These are phyloP conservation scores for Dysdera silvatica DNA, from an alignment of 1,140 invertebrate genomes.

Conservation along the genomic window DNA sequence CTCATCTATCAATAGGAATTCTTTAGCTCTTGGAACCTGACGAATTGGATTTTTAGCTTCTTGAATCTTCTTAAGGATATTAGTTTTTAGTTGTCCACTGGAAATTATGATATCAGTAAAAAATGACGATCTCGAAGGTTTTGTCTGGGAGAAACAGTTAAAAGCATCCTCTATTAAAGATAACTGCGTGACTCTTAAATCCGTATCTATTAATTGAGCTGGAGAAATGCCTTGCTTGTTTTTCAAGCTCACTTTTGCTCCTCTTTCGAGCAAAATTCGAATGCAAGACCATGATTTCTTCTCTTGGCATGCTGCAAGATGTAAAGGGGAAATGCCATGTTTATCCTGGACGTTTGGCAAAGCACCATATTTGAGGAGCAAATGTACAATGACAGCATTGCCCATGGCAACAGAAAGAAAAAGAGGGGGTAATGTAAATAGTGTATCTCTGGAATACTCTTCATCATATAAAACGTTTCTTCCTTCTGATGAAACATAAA, in stretches of 20 bases:
- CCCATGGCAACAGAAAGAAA: constrained; percentile 50
- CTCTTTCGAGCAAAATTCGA: constrained; percentile 44
- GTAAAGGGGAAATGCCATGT: constrained; percentile 52
- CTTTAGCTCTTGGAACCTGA: too few relatives aligned
- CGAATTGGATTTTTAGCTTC: too few relatives aligned
- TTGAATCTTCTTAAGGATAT: too few relatives aligned
- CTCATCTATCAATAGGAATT: too few relatives aligned
- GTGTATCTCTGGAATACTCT: constrained; percentile 47
- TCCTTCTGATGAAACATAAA: constrained; percentile 33
- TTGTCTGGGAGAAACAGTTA: too few relatives aligned
- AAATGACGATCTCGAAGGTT: too few relatives aligned
- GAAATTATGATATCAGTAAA: too few relatives aligned
- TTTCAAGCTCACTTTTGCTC: constrained; percentile 43
- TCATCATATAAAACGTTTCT: constrained; percentile 40
- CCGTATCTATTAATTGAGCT: constrained; percentile 36
- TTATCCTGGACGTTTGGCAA: constrained; percentile 46
- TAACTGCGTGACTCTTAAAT: constrained; percentile 46
- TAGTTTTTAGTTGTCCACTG: too few relatives aligned
- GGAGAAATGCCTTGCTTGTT: constrained; percentile 47
- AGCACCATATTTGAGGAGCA: constrained; percentile 52
- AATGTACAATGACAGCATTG: constrained; percentile 47
- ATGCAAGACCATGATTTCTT: constrained; percentile 50
- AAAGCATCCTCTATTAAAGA: constrained; percentile 43
- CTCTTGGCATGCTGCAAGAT: constrained; percentile 49
- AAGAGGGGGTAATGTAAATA: constrained; percentile 51